Base-by-base conservation (phyloP, 2,113 vertebrate genomes). In the Anser brachyrhynchus region DNA sequence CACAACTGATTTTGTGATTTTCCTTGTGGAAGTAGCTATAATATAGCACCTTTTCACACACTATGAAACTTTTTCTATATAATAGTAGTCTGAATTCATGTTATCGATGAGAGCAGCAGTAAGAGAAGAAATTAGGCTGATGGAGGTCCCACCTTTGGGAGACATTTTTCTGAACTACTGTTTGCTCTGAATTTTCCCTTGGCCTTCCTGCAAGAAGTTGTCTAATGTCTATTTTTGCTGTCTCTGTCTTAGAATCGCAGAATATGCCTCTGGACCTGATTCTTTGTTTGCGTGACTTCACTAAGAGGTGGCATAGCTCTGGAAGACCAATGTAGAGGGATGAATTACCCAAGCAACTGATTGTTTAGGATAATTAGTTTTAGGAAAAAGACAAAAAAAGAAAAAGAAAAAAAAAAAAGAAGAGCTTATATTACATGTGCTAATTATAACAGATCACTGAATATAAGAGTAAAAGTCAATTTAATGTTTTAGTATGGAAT, bases 381-480 rank as follows among this genome's bases (percentile, higher is more conserved):
- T 78, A 84, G 46, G 52, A 9, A 58, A 87, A 29, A 65, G 78
- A 58, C 82, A 78, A 39, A 11, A 37, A 39, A 84, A 87, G 37
- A 80, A 52, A 26, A 66, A 87, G 29, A 61, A 72, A 62, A 55
- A 26, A 65, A 58, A 82, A 84, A 35, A 11, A 31, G 35, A 82
- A 82, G n/a, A 77, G 58, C 17, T 92, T 86, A 33, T 29, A 55
- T 85, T 87, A 57, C 10, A 31, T 89, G 46, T 76, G 20, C 31
- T 92, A 82, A 61, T 90, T 76, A 70, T 89, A 89, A 64, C 41
- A 87, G 64, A 46, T 86, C 69, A 77, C n/a, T 71, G 79, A 92
- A 76, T 71, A 31, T 88, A 90, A 87, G 49, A 79, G 51, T 76
- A 87, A 95, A 90, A 93, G 65, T 52, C n/a, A 89, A 86, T 90